Evolutionary conservation across 2,888 invertebrate genomes (phyloP), one percentile per base, ranked within the genome.

Genomic region (Heliconius hortense): DNA sequence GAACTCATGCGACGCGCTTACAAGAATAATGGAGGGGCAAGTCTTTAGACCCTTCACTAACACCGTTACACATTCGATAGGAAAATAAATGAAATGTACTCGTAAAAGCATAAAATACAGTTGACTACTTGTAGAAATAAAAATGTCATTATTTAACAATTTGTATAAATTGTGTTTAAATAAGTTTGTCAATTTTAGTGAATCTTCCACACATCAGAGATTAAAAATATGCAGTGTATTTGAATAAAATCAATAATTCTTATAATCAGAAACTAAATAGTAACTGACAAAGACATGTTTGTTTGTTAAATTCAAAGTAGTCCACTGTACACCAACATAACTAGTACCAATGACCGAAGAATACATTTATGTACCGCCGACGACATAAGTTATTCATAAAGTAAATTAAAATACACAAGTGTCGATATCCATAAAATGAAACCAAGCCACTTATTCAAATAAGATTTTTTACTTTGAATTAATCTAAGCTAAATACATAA

Each of bases 1-100:
- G 28, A 64, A 43, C 62, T 70, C 78, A 79, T 79, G 78, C 78
- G 69, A 76, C 78, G 79, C 75, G 59, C 76, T 73, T 62, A 74
- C 69, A 68, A 72, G 39, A 72, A 72, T 63, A 62, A 74, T 53
- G 66, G 26, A 56, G 53, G 53, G 35, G 73, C 62, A 59, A 75
- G 26, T 64, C 15, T 39, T 53, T 28, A 43, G n/a, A 78, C 63
- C 60, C 66, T 77, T 56, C 53, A 66, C 76, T 53, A 78, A 77
- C 73, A 80, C n/a, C 75, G 67, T 60, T 39, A 64, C 60, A 70
- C 39, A 75, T 67, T 73, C 64, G 70, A 76, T 76, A 63, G 75
- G 59, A 43, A 31, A 39, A 71, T 1, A 69, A 39, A 67, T 63
- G 56, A 76, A 69, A 75, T 74, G 35, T 26, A 69, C 13, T 70